A percentile compares a stretch with the other conserved stretches of the same genome.
phyloP scores from a whole-genome alignment of 1,140 invertebrate genomes.

The Saccostrea cuccullata region DNA sequence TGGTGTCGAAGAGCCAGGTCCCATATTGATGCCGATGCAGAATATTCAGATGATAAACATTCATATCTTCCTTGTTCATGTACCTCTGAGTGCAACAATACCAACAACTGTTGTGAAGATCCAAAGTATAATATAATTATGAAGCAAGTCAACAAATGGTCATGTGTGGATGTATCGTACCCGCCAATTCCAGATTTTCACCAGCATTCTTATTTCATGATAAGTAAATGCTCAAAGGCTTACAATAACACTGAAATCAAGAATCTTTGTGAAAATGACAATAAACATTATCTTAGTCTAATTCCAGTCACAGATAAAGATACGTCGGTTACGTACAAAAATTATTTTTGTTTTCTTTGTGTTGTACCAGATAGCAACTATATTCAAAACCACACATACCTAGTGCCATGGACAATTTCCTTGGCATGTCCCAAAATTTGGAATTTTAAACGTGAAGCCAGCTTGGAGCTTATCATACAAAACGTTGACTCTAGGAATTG shows the following conservation, averaged over 20 bases:
- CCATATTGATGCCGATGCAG: neutral
- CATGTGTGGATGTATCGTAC: neutral
- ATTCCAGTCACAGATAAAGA: neutral
- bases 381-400: neutral
- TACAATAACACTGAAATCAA: neutral
- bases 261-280: neutral
- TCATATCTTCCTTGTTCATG: neutral
- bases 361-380: neutral
- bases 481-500: neutral
- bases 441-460: neutral
- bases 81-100: neutral
- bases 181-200: neutral
- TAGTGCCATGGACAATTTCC: neutral
- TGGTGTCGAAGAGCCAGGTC: neutral
- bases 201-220: neutral
- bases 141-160: neutral
- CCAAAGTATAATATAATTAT: neutral
- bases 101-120: neutral
- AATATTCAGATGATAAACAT: neutral
- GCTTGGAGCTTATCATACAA: neutral
- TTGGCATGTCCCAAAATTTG: neutral
- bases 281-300: neutral
- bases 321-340: neutral
- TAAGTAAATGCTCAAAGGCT: neutral
- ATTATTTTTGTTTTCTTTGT: slow-evolving; percentile 12